Conservation (phyloP, 2,797 vertebrate species). For the Falco novaeseelandiae region DNA sequence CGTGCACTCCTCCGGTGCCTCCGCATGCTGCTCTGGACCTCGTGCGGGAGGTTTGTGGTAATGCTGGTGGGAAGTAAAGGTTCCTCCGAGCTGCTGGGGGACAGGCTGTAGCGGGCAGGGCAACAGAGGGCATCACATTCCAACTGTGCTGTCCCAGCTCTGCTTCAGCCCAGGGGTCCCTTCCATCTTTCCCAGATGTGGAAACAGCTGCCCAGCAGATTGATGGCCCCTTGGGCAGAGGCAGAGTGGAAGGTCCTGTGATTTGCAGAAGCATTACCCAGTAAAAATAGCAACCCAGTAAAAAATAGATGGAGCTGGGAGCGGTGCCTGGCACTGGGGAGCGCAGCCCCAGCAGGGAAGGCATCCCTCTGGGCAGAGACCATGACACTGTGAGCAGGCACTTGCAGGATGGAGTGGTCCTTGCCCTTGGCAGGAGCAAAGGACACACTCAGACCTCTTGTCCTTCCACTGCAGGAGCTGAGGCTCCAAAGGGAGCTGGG, state of each 20-base stretch:
- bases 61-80: background rate
- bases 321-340: background rate
- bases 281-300: background rate
- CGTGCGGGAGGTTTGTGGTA: background rate
- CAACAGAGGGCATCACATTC: background rate
- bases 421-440: background rate
- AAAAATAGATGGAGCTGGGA: background rate
- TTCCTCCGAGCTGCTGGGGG: background rate
- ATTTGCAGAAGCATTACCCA: background rate
- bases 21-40: background rate
- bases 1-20: accelerated
- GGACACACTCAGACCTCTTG: background rate
- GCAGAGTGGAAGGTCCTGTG: background rate
- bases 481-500: background rate
- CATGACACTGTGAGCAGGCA: background rate
- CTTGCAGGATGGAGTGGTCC: background rate
- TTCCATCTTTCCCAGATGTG: background rate
- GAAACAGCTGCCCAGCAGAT: background rate
- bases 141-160: background rate
- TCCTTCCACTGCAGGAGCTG: background rate
- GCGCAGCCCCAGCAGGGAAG: background rate
- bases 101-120: background rate
- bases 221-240: background rate
- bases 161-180: background rate
- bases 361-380: background rate